These are phyloP conservation scores for Pteronotus mesoamericanus DNA, from an alignment of 2,797 vertebrate species.

Conservation along the genomic window DNA sequence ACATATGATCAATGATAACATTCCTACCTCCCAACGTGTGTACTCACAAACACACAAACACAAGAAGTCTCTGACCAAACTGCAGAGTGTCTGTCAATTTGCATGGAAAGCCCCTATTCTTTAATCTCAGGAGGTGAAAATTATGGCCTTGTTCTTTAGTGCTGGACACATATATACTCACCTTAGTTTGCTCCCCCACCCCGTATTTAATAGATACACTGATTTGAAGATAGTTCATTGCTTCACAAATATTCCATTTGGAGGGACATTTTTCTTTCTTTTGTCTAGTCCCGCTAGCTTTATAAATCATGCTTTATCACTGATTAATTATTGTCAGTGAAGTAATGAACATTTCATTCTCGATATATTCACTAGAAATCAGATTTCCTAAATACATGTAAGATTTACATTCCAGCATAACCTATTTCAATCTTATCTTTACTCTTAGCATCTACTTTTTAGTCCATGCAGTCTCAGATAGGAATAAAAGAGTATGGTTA, in stretches of 20 bases:
- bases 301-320: neutral
- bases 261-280: neutral
- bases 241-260: neutral
- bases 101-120: neutral
- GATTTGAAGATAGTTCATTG: neutral
- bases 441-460: neutral
- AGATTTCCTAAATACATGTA: neutral
- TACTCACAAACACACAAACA: neutral
- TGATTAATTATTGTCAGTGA: neutral
- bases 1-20: neutral
- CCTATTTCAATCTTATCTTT: neutral
- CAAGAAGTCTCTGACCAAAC: neutral
- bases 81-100: neutral
- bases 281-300: neutral
- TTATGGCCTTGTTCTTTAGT: neutral
- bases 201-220: neutral
- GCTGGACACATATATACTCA: neutral
- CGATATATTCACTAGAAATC: neutral
- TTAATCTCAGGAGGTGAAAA: neutral
- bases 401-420: neutral
- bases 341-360: neutral
- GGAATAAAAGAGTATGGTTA: rapidly evolving
- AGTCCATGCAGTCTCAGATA: neutral
- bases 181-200: neutral
- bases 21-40: neutral